phyloP scores from a whole-genome alignment of 2,888 invertebrate genomes.

The Maniola hyperantus region DNA sequence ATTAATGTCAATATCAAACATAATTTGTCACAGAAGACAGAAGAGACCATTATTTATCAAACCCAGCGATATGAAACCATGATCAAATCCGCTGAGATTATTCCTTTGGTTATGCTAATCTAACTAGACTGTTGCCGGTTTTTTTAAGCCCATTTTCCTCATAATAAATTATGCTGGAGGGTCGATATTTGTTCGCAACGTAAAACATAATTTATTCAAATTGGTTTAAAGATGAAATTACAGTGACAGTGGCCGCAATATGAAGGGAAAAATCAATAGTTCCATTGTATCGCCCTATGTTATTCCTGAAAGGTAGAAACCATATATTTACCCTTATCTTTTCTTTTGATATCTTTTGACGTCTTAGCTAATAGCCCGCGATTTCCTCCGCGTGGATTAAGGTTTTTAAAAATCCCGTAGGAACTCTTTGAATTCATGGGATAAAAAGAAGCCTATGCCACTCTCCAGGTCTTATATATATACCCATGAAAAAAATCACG shows the following conservation, averaged over 20 bases:
- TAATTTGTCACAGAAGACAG: constrained; percentile 18
- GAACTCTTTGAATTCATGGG: too few species aligned
- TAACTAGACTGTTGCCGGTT: constrained; percentile 22
- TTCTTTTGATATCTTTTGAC: not conserved
- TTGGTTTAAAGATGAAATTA: constrained; percentile 49
- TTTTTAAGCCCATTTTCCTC: constrained; percentile 16
- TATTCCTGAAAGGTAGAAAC: constrained; percentile 56
- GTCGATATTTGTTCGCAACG: constrained; percentile 20
- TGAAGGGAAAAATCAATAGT: constrained; percentile 61
- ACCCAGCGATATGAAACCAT: not conserved
- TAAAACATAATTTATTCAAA: constrained; percentile 29
- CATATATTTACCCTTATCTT: constrained; percentile 8
- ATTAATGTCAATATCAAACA: too few species aligned
- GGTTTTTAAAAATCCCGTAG: too few species aligned
- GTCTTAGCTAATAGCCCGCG: too few species aligned
- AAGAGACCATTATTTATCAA: not conserved
- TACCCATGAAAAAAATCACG: too few species aligned
- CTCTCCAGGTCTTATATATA: too few species aligned
- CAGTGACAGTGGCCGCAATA: constrained; percentile 45
- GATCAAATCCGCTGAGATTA: not conserved
- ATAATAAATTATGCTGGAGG: constrained; percentile 36
- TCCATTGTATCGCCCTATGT: constrained; percentile 59
- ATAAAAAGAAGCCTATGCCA: too few species aligned
- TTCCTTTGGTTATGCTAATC: constrained; percentile 30
- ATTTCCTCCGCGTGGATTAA: too few species aligned